phyloP scores from a whole-genome alignment of 2,797 vertebrate genomes.

The Sylvilagus floridanus region DNA sequence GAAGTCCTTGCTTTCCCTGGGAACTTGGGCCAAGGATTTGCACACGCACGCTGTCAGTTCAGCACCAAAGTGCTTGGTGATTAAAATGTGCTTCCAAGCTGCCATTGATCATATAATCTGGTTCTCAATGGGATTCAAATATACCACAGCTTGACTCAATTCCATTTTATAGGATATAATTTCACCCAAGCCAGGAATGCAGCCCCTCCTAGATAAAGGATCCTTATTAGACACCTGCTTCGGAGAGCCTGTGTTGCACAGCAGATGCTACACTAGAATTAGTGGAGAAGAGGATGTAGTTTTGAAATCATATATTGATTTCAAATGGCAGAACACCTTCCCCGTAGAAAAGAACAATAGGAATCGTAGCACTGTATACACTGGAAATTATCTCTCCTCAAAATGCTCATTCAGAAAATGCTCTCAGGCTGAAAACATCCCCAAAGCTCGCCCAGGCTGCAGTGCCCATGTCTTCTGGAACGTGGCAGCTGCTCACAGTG shows the following conservation, averaged over 20 bases:
- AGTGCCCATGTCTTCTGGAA: neutral
- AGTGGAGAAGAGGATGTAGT: neutral
- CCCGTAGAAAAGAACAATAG: conserved; percentile 41
- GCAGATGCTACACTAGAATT: neutral
- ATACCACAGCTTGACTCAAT: conserved; percentile 43
- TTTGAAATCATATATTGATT: conserved; percentile 55
- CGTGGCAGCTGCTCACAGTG: neutral
- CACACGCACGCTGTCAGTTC: neutral
- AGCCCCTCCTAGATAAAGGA: neutral
- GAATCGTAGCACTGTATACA: neutral
- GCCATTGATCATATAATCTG: conserved; percentile 68
- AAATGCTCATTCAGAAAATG: conserved; percentile 61
- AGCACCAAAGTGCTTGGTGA: neutral
- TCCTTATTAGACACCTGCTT: neutral
- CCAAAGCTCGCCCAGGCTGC: neutral
- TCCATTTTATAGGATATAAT: conserved; percentile 60
- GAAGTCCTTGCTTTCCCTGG: neutral
- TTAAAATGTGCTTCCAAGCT: conserved; percentile 54
- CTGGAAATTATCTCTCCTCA: conserved; percentile 54
- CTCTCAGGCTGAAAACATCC: conserved; percentile 42
- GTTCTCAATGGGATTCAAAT: conserved; percentile 52
- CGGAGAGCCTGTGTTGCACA: neutral
- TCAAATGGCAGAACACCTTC: conserved; percentile 28
- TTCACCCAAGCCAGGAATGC: conserved; percentile 20
- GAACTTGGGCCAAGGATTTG: neutral